These are phyloP conservation scores for Ceratothoa steindachneri DNA, from an alignment of 2,888 invertebrate genomes.

Conservation along the genomic window DNA sequence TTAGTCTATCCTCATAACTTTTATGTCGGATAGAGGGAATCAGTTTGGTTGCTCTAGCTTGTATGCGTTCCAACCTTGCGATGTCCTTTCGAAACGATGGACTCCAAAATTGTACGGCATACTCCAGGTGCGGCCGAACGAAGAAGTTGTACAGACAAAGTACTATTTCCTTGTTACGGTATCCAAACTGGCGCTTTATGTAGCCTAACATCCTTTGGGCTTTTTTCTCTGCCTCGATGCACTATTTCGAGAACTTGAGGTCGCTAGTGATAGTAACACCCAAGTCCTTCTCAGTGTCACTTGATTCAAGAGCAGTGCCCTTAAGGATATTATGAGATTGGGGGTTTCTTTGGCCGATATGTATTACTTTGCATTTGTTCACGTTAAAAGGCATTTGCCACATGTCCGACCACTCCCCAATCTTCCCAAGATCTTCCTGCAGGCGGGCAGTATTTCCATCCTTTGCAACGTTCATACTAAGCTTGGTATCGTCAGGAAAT, in stretches of 20 bases:
- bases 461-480: background rate
- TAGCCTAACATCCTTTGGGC: background rate
- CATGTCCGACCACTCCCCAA: background rate
- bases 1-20: background rate
- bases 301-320: background rate
- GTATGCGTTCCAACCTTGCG: background rate
- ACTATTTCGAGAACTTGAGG: conserved; percentile 8
- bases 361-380: background rate
- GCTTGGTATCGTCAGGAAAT: conserved; percentile 14
- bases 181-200: background rate
- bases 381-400: conserved; percentile 1
- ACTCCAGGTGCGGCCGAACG: conserved; percentile 2
- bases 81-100: background rate
- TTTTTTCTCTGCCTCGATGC: conserved; percentile 1
- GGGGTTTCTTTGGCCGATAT: background rate
- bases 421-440: background rate
- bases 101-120: background rate
- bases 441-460: background rate
- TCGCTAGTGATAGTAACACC: background rate
- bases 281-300: background rate
- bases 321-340: background rate
- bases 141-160: background rate
- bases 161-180: background rate
- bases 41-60: background rate
- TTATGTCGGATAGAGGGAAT: background rate